Evolutionary conservation across 2,888 invertebrate genomes (phyloP).

Genomic region (Smittia sp.): DNA sequence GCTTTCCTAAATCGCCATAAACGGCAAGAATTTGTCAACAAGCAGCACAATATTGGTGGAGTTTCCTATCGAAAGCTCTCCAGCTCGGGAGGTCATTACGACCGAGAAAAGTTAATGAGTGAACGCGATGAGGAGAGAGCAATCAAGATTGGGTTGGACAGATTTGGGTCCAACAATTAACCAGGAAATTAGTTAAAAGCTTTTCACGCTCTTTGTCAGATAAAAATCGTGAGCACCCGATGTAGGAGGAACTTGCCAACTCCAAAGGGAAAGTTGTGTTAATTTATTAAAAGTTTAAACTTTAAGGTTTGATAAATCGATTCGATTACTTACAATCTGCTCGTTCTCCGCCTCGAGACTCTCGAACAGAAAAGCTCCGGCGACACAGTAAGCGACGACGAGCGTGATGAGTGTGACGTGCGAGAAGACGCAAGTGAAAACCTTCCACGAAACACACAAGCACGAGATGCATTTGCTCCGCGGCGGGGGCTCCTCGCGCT

Average conservation of each 20-base stretch:
- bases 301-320: slow-evolving; percentile 16
- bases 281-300: no score
- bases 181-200: no score
- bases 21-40: slow-evolving; percentile 21
- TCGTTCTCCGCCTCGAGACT: slow-evolving; percentile 73
- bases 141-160: no score
- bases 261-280: no score
- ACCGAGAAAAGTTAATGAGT: no score
- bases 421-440: slow-evolving; percentile 80
- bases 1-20: slow-evolving; percentile 8
- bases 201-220: no score
- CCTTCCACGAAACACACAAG: slow-evolving; percentile 64
- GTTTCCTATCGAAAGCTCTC: slow-evolving; percentile 13
- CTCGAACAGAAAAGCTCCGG: slow-evolving; percentile 83
- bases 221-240: no score
- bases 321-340: slow-evolving; percentile 58
- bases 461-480: slow-evolving; percentile 50
- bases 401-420: slow-evolving; percentile 83
- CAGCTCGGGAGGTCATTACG: neutral
- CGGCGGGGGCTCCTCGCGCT: slow-evolving; percentile 33
- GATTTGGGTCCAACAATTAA: no score
- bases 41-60: neutral
- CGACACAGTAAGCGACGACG: slow-evolving; percentile 85
- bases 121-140: no score
- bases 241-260: no score